phyloP scores from a whole-genome alignment of 2,113 vertebrate genomes.

The Amblyornis subalaris region DNA sequence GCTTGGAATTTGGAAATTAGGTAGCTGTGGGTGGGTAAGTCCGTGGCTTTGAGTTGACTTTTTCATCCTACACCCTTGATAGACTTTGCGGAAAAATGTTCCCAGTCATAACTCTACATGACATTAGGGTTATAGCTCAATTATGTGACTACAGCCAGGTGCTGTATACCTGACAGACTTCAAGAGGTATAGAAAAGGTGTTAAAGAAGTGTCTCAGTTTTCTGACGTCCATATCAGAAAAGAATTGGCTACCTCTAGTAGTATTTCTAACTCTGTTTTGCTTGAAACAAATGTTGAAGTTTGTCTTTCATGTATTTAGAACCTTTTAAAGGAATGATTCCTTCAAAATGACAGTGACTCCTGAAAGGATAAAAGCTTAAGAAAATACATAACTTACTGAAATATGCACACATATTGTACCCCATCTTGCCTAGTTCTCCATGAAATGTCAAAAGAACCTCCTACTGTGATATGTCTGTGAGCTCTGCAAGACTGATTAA shows the following conservation, averaged over 20 bases:
- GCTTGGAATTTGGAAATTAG: not conserved
- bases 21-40: not conserved
- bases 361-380: slow-evolving; percentile 52
- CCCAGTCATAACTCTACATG: not conserved
- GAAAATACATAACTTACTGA: slow-evolving; percentile 51
- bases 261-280: not conserved
- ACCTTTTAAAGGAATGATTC: slow-evolving; percentile 6
- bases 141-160: not conserved
- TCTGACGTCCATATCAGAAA: not conserved
- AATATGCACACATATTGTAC: slow-evolving; percentile 64
- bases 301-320: not conserved
- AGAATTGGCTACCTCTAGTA: not conserved
- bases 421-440: slow-evolving; percentile 70
- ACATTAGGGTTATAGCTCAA: not conserved
- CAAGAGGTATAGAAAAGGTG: not conserved
- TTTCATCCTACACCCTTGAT: not conserved
- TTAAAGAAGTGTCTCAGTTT: not conserved
- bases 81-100: not conserved
- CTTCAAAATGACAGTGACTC: slow-evolving; percentile 42
- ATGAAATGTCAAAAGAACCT: slow-evolving; percentile 79
- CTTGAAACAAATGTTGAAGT: not conserved
- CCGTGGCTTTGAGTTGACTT: not conserved
- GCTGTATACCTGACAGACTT: not conserved
- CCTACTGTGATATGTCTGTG: slow-evolving; percentile 71
- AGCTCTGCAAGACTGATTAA: slow-evolving; percentile 75